Evolutionary conservation across 2,113 vertebrate genomes (phyloP).

Genomic region (Corythornis cristatus): DNA sequence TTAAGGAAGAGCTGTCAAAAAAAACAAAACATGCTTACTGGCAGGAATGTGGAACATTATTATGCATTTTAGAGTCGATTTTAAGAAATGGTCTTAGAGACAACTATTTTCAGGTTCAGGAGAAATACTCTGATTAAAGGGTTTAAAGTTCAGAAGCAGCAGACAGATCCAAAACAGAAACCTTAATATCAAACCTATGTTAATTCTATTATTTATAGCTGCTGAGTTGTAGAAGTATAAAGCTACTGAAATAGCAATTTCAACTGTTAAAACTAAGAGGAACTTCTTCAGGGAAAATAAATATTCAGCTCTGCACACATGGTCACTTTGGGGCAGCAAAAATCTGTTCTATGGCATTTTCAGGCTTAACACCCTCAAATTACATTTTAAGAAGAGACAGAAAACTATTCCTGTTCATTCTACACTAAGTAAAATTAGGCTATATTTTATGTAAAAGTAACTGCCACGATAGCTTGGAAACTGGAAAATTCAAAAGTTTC

Average conservation of each 20-base stretch:
- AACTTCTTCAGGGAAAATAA: not conserved
- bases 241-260: not conserved
- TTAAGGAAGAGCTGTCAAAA: slow-evolving; percentile 90
- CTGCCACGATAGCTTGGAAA: not conserved
- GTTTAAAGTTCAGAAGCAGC: not conserved
- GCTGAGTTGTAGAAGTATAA: not conserved
- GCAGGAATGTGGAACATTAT: not conserved
- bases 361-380: not conserved
- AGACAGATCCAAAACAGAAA: not conserved
- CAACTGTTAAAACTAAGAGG: not conserved
- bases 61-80: not conserved
- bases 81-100: not conserved
- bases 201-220: not conserved
- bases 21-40: not conserved
- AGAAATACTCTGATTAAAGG: not conserved
- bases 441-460: not conserved
- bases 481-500: not conserved
- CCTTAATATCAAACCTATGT: not conserved
- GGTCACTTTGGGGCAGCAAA: not conserved
- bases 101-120: not conserved
- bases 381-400: not conserved
- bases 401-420: not conserved
- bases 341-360: not conserved
- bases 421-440: not conserved
- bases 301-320: not conserved